Evolutionary conservation across 2,888 invertebrate genomes (phyloP).

Genomic region (Scaptodrosophila latifasciaeformis): DNA sequence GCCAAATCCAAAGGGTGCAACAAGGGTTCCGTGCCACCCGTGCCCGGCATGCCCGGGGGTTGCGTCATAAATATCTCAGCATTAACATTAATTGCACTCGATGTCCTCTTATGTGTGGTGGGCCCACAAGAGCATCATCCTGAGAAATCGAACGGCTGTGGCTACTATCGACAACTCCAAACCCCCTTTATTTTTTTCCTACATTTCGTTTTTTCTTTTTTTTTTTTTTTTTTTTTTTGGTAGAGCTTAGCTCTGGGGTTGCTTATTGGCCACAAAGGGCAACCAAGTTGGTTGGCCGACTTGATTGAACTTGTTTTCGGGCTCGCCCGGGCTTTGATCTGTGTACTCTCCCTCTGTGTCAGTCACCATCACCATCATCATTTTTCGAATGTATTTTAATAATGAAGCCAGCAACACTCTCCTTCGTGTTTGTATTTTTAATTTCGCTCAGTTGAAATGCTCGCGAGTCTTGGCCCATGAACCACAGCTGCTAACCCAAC

Average conservation of each 20-base stretch:
- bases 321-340: too few relatives aligned
- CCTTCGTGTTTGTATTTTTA: not conserved
- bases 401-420: slow-evolving; percentile 48
- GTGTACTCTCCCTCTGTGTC: slow-evolving; percentile 18
- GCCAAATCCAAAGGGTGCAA: slow-evolving; percentile 29
- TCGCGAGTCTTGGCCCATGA: too few relatives aligned
- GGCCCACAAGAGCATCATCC: slow-evolving; percentile 56
- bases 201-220: slow-evolving; percentile 1
- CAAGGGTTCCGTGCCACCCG: slow-evolving; percentile 22
- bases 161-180: slow-evolving; percentile 15
- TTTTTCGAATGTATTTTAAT: slow-evolving; percentile 63
- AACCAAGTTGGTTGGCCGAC: slow-evolving; percentile 2
- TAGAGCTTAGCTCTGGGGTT: slow-evolving; percentile 27
- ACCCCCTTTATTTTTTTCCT: not conserved
- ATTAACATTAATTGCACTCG: slow-evolving; percentile 74
- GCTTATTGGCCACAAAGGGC: slow-evolving; percentile 48
- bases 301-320: too few relatives aligned
- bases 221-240: slow-evolving; percentile 20
- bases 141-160: slow-evolving; percentile 63
- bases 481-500: slow-evolving; percentile 1
- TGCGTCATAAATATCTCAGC: slow-evolving; percentile 70
- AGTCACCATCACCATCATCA: slow-evolving; percentile 30
- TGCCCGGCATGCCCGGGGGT: slow-evolving; percentile 37
- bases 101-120: slow-evolving; percentile 73
- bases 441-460: too few relatives aligned